Evolutionary conservation across 2,888 invertebrate species (phyloP).

Genomic region (Hirtodrosophila trivittata): DNA sequence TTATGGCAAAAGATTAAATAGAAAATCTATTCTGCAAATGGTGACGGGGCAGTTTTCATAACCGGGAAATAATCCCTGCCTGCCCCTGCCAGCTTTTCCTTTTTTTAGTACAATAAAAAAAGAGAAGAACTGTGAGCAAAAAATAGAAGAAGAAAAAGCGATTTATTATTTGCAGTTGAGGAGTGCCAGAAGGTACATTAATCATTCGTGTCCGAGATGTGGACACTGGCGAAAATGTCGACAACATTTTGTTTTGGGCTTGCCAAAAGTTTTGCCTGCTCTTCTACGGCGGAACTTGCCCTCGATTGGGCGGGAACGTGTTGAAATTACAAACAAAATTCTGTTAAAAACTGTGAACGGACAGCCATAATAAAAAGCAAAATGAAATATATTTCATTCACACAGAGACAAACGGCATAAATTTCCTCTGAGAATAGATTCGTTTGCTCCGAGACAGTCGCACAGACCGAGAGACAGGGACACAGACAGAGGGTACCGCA

Average conservation of each 20-base stretch:
- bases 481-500: not conserved
- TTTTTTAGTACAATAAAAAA: constrained; percentile 28
- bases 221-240: constrained; percentile 67
- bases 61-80: constrained; percentile 6
- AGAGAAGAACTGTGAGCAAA: constrained; percentile 20
- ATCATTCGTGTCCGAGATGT: constrained; percentile 74
- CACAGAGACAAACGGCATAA: constrained; percentile 73
- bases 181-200: constrained; percentile 54
- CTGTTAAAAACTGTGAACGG: constrained; percentile 68
- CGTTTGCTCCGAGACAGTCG: constrained; percentile 54
- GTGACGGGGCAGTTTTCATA: constrained; percentile 63
- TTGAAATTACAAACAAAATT: constrained; percentile 77
- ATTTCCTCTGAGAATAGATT: constrained; percentile 77
- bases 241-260: constrained; percentile 51
- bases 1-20: constrained; percentile 52
- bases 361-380: constrained; percentile 46
- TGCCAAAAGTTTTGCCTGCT: constrained; percentile 60
- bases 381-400: constrained; percentile 79
- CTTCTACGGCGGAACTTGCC: constrained; percentile 32
- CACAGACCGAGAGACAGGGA: constrained; percentile 2
- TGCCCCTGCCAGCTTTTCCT: constrained; percentile 15
- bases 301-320: constrained; percentile 61
- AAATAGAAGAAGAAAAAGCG: constrained; percentile 34
- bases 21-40: constrained; percentile 61
- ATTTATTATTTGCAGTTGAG: constrained; percentile 73